Evolutionary conservation across 1,140 invertebrate genomes (phyloP), one percentile per base, ranked within the genome.

Genomic region (Drosophila dunni): DNA sequence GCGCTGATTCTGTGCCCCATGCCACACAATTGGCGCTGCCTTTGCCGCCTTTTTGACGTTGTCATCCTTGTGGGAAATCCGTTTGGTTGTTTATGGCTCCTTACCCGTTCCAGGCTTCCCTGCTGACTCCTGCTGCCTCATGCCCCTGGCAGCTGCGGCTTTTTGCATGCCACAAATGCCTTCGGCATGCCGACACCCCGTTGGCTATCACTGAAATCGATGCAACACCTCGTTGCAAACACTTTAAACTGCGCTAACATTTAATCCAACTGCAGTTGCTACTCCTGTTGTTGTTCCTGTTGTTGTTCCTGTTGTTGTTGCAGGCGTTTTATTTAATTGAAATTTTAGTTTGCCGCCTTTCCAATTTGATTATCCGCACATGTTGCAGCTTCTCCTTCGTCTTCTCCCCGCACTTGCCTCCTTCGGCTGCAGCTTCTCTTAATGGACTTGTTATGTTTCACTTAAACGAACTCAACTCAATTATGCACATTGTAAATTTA

Each of bases 371-470:
- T 83, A 88, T 79, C 50, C 53, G 46, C 6, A 46, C 69, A 29
- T 38, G 36, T 8, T 11, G 53, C 53, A 38, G 33, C 15, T 34
- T 9, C 20, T 11, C 17, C 15, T n/a, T 20, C 15, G 29, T 15
- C 36, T 33, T 36, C 20, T 7, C 17, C n/a, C 24, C 29, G 11
- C 2, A 29, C 15, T 5, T 7, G 1, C 15, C 54, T 13, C 36
- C 8, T 8, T 15, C 11, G 9, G 15, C 34, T 33, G 3, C 33
- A 48, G 9, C 33, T 61, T 63, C 29, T 54, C 61, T 71, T 85
- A 85, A 85, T 86, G 82, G 70, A 85, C 78, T 85, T 85, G 82
- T 86, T 86, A 56, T 85, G 82, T 85, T 81, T 77, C 46, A 33
- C 48, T 57, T 63, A 72, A 74, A 61, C 70, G 63, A 38, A 68